Evolutionary conservation across 2,113 vertebrate genomes (phyloP), one percentile per base, ranked within the genome.

Genomic region (Eulemur rufifrons): DNA sequence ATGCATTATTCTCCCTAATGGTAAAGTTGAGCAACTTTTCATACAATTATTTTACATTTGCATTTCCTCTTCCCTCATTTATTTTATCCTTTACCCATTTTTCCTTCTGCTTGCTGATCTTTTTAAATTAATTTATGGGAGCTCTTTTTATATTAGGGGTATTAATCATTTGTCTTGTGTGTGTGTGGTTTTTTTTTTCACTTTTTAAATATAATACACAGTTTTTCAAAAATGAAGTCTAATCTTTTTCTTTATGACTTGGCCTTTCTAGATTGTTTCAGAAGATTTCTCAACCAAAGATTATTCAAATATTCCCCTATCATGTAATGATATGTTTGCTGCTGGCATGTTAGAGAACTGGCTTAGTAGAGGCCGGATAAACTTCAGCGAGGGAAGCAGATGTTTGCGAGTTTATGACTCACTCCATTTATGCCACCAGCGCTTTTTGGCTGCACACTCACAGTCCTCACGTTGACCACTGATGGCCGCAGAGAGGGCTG

Each of bases 51-150:
- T 86, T 96, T 66, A 34, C 25, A 87, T 71, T 64, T 89, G 29
- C 25, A 59, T 91, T 96, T 97, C 50, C 47, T 96, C 21, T 92
- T 68, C n/a, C 52, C 66, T 92, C 54, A 54, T 34, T 92, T 85
- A 45, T 10, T 89, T 5, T 80, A 45, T 86, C 20, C 12, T 82
- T 88, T 71, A 61, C 3, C 13, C 56, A 83, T n/a, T 90, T 78
- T 69, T 78, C 45, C 81, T 81, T 74, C 14, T 47, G 50, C 82
- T 13, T 74, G 45, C 5, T 47, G 23, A 3, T 59, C 8, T 96
- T 95, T n/a, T n/a, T 5, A 78, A 76, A 54, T 39, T 77, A 93
- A 68, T 54, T 86, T 83, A 27, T 77, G 64, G 11, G 42, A 61
- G 7, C 29, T 61, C 29, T 52, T 82, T 91, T 84, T 37, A 20